Conservation (phyloP, 2,113 vertebrate genomes). For the Callospermophilus lateralis region DNA sequence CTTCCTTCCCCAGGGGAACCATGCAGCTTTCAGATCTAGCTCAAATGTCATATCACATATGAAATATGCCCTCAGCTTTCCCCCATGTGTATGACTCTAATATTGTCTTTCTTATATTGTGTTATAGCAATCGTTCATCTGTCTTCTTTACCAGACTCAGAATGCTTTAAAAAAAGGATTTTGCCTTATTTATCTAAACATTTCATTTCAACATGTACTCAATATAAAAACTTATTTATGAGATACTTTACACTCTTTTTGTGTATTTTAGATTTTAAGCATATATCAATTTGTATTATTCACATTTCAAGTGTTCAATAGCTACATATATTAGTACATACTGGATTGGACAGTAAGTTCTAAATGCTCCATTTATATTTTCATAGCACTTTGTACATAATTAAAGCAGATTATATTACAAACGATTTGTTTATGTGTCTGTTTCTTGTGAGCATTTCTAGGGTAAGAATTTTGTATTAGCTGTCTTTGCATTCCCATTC, state of each 20-base stretch:
- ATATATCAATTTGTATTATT: constrained; percentile 47
- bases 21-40: not conserved
- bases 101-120: not conserved
- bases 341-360: not conserved
- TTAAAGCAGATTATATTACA: constrained; percentile 13
- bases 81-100: not conserved
- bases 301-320: not conserved
- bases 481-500: not conserved
- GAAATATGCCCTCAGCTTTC: not conserved
- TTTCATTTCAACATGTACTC: constrained; percentile 46
- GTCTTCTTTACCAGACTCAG: constrained; percentile 50
- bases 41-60: not conserved
- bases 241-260: constrained; percentile 25
- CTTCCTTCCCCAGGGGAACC: not conserved
- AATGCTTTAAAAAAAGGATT: not conserved
- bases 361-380: not conserved
- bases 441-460: constrained; percentile 19
- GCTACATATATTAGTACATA: not conserved
- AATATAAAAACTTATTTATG: constrained; percentile 35
- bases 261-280: not conserved
- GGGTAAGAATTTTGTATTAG: constrained; percentile 21
- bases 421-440: constrained; percentile 25
- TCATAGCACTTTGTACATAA: not conserved
- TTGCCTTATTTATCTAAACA: constrained; percentile 43
- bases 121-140: not conserved